phyloP scores from a whole-genome alignment of 1,140 invertebrate genomes.

The Calosoma granatense region DNA sequence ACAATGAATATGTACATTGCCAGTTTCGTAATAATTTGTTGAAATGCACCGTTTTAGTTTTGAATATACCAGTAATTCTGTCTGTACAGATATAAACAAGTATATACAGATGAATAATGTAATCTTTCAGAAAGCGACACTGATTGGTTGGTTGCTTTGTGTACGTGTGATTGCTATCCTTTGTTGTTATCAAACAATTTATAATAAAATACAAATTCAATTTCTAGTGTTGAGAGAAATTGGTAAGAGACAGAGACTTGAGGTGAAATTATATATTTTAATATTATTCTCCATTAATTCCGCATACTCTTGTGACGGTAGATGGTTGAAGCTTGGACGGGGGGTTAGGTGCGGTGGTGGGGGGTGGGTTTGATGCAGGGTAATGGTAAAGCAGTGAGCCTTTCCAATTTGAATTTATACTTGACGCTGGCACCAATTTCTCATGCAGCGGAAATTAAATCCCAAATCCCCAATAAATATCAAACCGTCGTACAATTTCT shows the following conservation, averaged over 20 bases:
- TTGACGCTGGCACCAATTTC: background rate
- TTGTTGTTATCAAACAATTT: background rate
- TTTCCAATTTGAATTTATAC: slow-evolving; percentile 7
- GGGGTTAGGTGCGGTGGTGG: too few relatives aligned
- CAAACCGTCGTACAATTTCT: slow-evolving; percentile 1
- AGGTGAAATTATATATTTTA: slow-evolving; percentile 5
- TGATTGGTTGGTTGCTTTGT: too few relatives aligned
- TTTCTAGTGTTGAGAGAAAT: background rate
- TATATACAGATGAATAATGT: background rate
- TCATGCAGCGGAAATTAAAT: slow-evolving; percentile 8
- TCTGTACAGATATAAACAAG: background rate
- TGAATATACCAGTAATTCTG: background rate
- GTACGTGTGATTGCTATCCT: too few relatives aligned
- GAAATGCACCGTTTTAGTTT: too few relatives aligned
- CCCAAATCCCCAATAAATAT: slow-evolving; percentile 6
- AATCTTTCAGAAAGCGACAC: too few relatives aligned
- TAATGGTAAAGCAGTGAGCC: too few relatives aligned
- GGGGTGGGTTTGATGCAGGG: too few relatives aligned
- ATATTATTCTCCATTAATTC: slow-evolving; percentile 5
- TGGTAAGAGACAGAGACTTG: too few relatives aligned
- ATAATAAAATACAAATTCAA: background rate
- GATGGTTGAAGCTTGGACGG: too few relatives aligned
- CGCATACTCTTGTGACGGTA: too few relatives aligned
- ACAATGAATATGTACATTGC: too few relatives aligned
- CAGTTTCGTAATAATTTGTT: too few relatives aligned